phyloP scores from a whole-genome alignment of 2,797 vertebrate species.

The Phoxinus dragarum region DNA sequence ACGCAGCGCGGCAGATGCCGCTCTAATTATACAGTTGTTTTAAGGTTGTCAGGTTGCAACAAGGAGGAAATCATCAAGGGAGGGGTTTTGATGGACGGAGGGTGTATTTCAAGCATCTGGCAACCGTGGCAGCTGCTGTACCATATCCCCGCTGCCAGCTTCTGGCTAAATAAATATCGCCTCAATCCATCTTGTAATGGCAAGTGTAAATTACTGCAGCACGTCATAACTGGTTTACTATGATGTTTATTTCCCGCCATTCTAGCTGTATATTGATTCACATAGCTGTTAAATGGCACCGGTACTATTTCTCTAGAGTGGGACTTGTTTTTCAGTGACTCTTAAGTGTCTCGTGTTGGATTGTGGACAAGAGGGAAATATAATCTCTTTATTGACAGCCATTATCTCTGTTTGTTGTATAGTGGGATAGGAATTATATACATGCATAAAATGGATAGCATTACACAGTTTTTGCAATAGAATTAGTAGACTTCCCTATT shows the following conservation, averaged over 20 bases:
- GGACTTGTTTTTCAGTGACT: constrained; percentile 50
- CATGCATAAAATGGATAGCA: constrained; percentile 29
- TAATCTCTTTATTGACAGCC: constrained; percentile 54
- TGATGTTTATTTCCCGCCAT: constrained; percentile 78
- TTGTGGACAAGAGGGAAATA: constrained; percentile 51
- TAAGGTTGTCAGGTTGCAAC: constrained; percentile 83
- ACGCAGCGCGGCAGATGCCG: constrained; percentile 77
- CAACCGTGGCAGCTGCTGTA: constrained; percentile 82
- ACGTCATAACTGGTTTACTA: constrained; percentile 86
- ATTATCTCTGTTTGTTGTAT: constrained; percentile 56
- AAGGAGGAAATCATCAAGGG: constrained; percentile 76
- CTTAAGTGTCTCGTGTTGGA: constrained; percentile 37
- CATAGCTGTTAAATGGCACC: constrained; percentile 76
- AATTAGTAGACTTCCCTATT: constrained; percentile 26
- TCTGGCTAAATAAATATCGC: constrained; percentile 86
- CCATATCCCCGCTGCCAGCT: constrained; percentile 77
- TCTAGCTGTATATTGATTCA: constrained; percentile 84
- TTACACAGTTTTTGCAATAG: constrained; percentile 37
- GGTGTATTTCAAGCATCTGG: constrained; percentile 82
- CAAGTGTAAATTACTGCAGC: constrained; percentile 86
- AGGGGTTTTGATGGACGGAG: constrained; percentile 79
- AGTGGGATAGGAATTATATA: constrained; percentile 21
- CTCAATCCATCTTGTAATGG: constrained; percentile 85
- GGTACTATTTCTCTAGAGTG: constrained; percentile 62
- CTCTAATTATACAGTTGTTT: constrained; percentile 87